Evolutionary conservation across 2,797 vertebrate genomes (phyloP), one percentile per base, ranked within the genome.

Genomic region (Cyprinodon diabolis): DNA sequence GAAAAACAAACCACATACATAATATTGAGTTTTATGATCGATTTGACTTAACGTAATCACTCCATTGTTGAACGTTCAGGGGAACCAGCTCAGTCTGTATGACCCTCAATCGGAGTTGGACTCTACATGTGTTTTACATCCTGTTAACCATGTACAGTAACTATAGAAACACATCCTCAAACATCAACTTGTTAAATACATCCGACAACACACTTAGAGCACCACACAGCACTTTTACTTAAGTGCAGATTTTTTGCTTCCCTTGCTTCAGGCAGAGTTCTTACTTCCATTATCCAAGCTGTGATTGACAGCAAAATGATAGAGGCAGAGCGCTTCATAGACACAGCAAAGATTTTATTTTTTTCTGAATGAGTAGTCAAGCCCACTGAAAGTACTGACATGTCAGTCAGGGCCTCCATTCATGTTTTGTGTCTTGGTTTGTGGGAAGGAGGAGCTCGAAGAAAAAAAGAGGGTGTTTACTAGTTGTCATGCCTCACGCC

Each of bases 91-190:
- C 77, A 76, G 85, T 78, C 79, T 43, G 75, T 69, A 56, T 58
- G 55, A 78, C 78, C 72, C 57, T 35, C 76, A 62, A 86, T 79
- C 83, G 76, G 72, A 82, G 82, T 71, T 71, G 55, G 45, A 21
- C 54, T 68, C 62, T 11, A 3, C 68, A 80, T 55, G 71, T 89
- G 82, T 72, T 52, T 76, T 69, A 87, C 86, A 90, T 92, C 71
- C 69, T 84, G 84, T 92, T 90, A 37, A 86, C 83, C 66, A 67
- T 3, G 89, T 93, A n/a, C n/a, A n/a, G n/a, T n/a, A 73, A 71
- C 92, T 79, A 89, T 90, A 86, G 92, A 86, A 90, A 93, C 91
- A 49, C 51, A 1, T 72, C 71, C 72, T 79, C 11, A 0, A 78
- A 74, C 55, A 67, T 69, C 56, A 83, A 77, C 78, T 88, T 77